phyloP scores from a whole-genome alignment of 2,797 vertebrate genomes.

The Hydrocynus forskahlii region DNA sequence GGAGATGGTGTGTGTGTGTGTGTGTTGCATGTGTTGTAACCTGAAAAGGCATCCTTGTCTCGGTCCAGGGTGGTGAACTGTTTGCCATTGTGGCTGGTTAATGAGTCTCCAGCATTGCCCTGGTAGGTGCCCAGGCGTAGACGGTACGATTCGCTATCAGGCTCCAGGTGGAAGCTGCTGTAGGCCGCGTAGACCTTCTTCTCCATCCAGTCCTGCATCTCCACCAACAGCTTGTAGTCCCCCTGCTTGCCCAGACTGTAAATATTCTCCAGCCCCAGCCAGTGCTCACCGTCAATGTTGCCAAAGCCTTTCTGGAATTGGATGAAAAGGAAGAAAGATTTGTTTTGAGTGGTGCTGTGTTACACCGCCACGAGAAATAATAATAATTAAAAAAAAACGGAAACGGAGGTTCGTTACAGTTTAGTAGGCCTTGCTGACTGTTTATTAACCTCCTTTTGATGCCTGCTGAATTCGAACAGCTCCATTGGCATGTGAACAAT shows the following conservation, averaged over 20 bases:
- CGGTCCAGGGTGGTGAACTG: constrained; percentile 96
- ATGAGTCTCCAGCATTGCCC: constrained; percentile 94
- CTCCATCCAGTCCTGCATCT: constrained; percentile 96
- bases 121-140: constrained; percentile 92
- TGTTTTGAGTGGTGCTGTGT: constrained; percentile 23
- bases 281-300: constrained; percentile 92
- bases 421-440: neutral
- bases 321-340: constrained; percentile 56
- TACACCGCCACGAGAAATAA: neutral
- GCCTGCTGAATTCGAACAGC: neutral
- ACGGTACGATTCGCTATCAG: constrained; percentile 89
- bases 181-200: constrained; percentile 98
- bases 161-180: constrained; percentile 93
- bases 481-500: constrained; percentile 4
- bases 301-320: constrained; percentile 92
- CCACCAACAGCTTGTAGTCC: constrained; percentile 93
- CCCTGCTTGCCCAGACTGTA: constrained; percentile 91
- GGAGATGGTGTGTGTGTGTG: no score
- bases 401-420: neutral
- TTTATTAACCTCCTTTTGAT: constrained; percentile 24
- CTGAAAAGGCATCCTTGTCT: constrained; percentile 92
- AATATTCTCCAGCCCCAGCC: constrained; percentile 94
- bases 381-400: neutral
- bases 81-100: constrained; percentile 94
- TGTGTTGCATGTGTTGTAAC: constrained; percentile 50